Base-by-base conservation (phyloP, 1,140 invertebrate genomes). In the Phortica variegata region DNA sequence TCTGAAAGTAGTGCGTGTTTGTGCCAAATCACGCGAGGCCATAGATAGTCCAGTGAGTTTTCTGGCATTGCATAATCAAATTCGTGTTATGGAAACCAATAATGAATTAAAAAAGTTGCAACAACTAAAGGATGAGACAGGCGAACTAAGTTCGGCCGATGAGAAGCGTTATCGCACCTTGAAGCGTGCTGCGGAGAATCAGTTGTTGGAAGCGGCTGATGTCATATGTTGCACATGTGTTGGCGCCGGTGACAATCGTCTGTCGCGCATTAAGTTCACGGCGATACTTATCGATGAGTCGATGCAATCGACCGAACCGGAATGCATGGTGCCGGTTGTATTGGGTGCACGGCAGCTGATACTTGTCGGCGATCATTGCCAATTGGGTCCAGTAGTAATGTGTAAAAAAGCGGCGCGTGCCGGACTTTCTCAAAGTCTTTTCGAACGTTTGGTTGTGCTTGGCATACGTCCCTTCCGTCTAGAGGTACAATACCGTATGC, bases 141-240 rank as follows among this genome's bases (percentile, higher is more conserved):
- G 95, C 0, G 96, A 98, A 76, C 77, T 98, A 33, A 95, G 93
- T 3, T 88, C 87, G 0, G 85, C 87, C 0, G 97, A 99, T 77
- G 96, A 99, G 75, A 93, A 97, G 54, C 82, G 96, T 4, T 99
- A 97, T 70, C 82, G 94, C 12, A 86, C 89, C 21, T 75, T 99
- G 52, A 97, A 97, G 58, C 91, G 93, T 58, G 86, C 88, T 7
- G 87, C 93, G 16, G 97, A 99, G 72, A 87, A 93, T 50, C 90
- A 97, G 54, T 78, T 99, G 2, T 77, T 99, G 2, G 90, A 95
- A 65, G 91, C 92, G 12, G 97, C 97, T 13, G 97, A 99, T 78
- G 97, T 99, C 0, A 96, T 99, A 41, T 99, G 97, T 63, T 98
- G 95, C 65, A 99, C 97, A 0, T 99, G 97, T 78, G 96, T 99